Evolutionary conservation across 2,113 vertebrate genomes (phyloP), one percentile per base, ranked within the genome.

Genomic region (Clupea harengus): DNA sequence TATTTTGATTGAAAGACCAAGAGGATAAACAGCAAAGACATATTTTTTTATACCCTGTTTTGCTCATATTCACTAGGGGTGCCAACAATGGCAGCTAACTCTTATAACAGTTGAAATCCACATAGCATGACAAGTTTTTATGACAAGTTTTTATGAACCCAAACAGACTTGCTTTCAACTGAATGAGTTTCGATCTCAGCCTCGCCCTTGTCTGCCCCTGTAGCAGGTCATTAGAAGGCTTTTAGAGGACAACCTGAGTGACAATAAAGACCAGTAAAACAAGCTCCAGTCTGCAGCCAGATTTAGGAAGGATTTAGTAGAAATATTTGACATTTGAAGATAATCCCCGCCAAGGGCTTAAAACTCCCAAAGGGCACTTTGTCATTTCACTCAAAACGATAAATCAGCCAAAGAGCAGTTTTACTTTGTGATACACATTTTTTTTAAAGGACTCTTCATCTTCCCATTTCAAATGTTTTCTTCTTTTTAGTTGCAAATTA

Each of bases 261-360:
- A 15, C 9, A 75, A 39, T 13, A 4, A 78, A 78, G 39, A 39
- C 32, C 2, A 4, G 32, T 78, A 78, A 39, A 78, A 78, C 72
- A 78, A 39, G 32, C 6, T 5, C 22, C 60, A 64, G 0, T 64
- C 60, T n/a, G 20, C n/a, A 25, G 72, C 72, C 13, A 0, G 28
- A 39, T 32, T 78, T 11, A 7, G 7, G 6, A 13, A 13, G 32
- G 25, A 20, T 32, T 44, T 78, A 78, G 32, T 15, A 44, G 28
- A 78, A 39, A 78, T 78, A 44, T 44, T 78, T 78, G 72, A 78
- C 72, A 78, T 78, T 78, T 78, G 10, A 39, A 78, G 72, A 78
- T 78, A 78, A 78, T 78, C 32, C 72, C 11, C 15, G 28, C 72
- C 15, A 4, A 17, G 72, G 72, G 72, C 72, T 44, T 78, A 2